phyloP scores from a whole-genome alignment of 1,140 invertebrate genomes.

The Anoplolepis gracilipes region DNA sequence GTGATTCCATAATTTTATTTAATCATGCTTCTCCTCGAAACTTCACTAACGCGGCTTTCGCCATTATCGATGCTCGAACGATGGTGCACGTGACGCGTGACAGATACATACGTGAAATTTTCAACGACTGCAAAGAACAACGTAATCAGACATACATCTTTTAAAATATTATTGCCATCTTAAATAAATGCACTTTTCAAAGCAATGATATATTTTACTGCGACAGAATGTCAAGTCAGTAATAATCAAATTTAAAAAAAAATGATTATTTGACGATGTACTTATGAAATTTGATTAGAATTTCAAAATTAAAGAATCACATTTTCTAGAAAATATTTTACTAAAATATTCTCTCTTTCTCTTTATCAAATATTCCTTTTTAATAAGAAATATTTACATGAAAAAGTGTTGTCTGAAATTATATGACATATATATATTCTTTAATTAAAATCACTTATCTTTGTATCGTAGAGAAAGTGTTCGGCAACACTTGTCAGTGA shows the following conservation, averaged over 20 bases:
- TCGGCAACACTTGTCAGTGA: neutral
- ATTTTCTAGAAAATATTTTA: neutral
- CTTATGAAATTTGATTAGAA: neutral
- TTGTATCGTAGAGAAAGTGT: too few relatives aligned
- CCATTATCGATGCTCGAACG: neutral
- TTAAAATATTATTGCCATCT: neutral
- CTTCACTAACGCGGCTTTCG: neutral
- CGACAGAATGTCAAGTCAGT: too few relatives aligned
- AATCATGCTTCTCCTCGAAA: neutral
- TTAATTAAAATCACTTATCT: too few relatives aligned
- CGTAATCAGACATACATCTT: neutral
- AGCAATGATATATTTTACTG: too few relatives aligned
- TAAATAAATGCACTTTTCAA: neutral
- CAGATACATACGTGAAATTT: constrained; percentile 13
- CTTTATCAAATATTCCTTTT: neutral
- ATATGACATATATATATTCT: too few relatives aligned
- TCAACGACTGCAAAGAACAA: neutral
- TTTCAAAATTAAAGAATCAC: neutral
- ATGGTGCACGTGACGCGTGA: neutral
- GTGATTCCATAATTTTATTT: constrained; percentile 56
- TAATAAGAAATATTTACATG: neutral
- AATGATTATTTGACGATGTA: neutral
- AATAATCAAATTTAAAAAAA: neutral
- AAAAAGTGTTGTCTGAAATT: neutral
- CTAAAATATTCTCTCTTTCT: too few relatives aligned